phyloP scores from a whole-genome alignment of 2,113 vertebrate genomes.

The Stigmatopora argus region DNA sequence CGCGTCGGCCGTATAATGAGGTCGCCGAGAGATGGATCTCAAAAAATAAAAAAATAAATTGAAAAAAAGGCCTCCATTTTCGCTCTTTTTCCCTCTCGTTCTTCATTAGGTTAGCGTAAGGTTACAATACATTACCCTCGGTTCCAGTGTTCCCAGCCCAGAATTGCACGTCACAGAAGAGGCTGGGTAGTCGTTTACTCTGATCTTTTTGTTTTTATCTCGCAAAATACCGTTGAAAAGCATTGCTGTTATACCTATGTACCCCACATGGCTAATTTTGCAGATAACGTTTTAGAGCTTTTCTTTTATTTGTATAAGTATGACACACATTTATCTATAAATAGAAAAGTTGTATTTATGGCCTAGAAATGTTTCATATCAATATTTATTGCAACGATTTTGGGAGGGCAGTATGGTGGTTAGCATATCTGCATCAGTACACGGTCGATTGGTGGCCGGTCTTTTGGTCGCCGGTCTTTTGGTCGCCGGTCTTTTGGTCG shows the following conservation, averaged over 20 bases:
- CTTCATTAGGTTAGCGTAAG: slow-evolving; percentile 77
- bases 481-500: too few relatives aligned
- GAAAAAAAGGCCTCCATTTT: slow-evolving; percentile 67
- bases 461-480: too few relatives aligned
- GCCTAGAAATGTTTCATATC: too few relatives aligned
- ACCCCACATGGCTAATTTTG: background rate
- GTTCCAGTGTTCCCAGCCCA: slow-evolving; percentile 40
- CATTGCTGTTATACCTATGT: background rate
- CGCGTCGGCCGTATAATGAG: slow-evolving; percentile 70
- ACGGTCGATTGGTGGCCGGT: too few relatives aligned
- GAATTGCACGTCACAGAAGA: slow-evolving; percentile 43
- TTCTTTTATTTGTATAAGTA: background rate
- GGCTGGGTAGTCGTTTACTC: slow-evolving; percentile 39
- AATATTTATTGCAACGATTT: too few relatives aligned
- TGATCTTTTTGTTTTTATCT: slow-evolving; percentile 23
- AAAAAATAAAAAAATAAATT: slow-evolving; percentile 30
- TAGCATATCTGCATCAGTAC: too few relatives aligned
- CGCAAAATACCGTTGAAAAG: background rate
- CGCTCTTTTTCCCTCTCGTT: slow-evolving; percentile 66
- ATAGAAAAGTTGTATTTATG: too few relatives aligned
- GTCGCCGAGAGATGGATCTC: slow-evolving; percentile 72
- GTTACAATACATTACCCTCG: slow-evolving; percentile 71
- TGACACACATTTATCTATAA: too few relatives aligned
- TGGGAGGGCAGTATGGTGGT: too few relatives aligned
- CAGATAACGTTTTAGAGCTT: background rate